Conservation (phyloP, 2,113 vertebrate genomes). For the Sardina pilchardus region DNA sequence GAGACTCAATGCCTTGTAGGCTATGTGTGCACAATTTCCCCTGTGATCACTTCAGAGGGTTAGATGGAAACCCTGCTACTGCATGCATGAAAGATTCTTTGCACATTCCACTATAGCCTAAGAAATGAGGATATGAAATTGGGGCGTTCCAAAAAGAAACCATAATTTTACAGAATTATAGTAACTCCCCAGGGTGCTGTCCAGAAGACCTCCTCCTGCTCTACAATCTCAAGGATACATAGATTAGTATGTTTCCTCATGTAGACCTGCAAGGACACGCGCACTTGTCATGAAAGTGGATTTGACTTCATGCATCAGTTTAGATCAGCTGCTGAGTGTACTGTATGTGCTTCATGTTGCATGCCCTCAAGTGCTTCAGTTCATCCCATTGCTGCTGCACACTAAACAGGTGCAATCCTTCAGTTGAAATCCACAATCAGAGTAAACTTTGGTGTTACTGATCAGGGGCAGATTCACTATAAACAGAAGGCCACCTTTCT, state of each 20-base stretch:
- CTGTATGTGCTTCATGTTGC: no score
- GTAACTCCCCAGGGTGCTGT: slow-evolving; percentile 55
- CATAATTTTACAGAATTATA: slow-evolving; percentile 59
- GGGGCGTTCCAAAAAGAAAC: slow-evolving; percentile 60
- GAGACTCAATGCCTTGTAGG: not conserved
- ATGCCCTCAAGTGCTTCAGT: no score
- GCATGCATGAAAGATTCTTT: slow-evolving; percentile 36
- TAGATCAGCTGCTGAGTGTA: no score
- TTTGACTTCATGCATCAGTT: not conserved
- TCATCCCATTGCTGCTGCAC: no score
- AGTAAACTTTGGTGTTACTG: not conserved
- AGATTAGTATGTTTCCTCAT: not conserved
- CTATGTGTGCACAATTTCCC: not conserved
- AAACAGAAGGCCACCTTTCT: no score
- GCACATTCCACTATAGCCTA: slow-evolving; percentile 26
- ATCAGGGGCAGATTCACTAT: no score
- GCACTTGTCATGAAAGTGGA: not conserved
- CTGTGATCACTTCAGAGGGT: not conserved
- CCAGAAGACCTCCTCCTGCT: slow-evolving; percentile 58
- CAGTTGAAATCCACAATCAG: no score
- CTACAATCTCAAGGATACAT: slow-evolving; percentile 41
- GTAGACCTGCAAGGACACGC: not conserved
- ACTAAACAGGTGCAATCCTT: no score
- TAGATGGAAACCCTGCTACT: slow-evolving; percentile 23
- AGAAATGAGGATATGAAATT: slow-evolving; percentile 63